Conservation (phyloP, 2,113 vertebrate species). For the Daboia siamensis region DNA sequence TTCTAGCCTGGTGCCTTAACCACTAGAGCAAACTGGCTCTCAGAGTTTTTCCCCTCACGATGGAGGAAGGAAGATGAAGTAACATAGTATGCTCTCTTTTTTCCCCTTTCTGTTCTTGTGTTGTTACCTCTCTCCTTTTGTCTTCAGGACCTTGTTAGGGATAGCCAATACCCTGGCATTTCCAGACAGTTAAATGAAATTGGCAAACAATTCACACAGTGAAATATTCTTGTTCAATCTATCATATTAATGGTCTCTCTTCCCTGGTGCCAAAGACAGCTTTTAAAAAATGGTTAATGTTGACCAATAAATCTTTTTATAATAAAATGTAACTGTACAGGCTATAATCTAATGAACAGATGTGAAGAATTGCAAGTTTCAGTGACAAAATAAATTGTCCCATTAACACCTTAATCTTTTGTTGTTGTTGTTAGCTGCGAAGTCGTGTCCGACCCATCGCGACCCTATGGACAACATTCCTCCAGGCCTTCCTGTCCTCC, state of each 20-base stretch:
- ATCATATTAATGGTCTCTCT: background rate
- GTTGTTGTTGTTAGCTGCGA: no score
- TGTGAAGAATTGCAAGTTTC: conserved; percentile 30
- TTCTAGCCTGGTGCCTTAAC: background rate
- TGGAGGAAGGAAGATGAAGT: background rate
- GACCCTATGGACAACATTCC: no score
- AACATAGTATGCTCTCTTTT: background rate
- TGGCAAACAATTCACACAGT: background rate
- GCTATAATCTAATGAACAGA: conserved; percentile 19
- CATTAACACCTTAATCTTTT: conserved; percentile 41
- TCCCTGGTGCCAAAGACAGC: background rate
- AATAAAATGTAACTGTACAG: conserved; percentile 24
- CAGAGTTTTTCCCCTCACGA: background rate
- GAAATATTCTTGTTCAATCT: background rate
- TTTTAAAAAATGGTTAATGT: conserved; percentile 18
- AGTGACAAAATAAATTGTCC: conserved; percentile 35
- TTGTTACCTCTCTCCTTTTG: background rate
- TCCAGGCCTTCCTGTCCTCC: no score
- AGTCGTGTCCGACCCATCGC: no score
- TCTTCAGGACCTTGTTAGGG: background rate
- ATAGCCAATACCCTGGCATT: conserved; percentile 8
- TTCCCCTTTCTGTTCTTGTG: background rate
- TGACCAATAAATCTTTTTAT: conserved; percentile 22
- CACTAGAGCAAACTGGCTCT: background rate
- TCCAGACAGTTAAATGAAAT: conserved; percentile 35